Percentiles rank a stretch among this genome's conserved stretches.
Evolutionary conservation across 92 coral and sea anemone species (phyloP).

Genomic region (Paragorgia papillata): DNA sequence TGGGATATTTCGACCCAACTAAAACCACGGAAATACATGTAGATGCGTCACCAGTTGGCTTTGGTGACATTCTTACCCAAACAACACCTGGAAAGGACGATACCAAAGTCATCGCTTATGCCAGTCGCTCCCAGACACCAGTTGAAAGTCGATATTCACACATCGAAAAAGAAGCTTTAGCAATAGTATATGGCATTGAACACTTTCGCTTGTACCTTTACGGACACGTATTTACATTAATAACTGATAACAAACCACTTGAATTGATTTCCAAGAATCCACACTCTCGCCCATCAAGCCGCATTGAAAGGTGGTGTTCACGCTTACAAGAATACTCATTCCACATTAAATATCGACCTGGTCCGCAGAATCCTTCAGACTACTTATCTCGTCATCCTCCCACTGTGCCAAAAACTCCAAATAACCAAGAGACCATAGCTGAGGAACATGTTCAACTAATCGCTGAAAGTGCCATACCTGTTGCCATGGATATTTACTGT

Average conservation of each 20-base stretch:
- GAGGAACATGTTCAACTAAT: constrained; percentile 7
- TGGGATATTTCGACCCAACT: constrained; percentile 57
- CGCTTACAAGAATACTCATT: neutral
- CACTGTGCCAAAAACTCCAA: neutral
- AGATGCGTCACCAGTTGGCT: constrained; percentile 6
- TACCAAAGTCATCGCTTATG: neutral
- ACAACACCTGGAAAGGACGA: neutral
- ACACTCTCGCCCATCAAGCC: neutral
- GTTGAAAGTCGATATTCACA: neutral
- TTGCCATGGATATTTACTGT: neutral
- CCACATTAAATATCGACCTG: constrained; percentile 8
- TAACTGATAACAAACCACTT: constrained; percentile 15
- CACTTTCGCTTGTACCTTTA: constrained; percentile 8
- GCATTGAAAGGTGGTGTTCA: constrained; percentile 5
- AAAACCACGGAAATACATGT: constrained; percentile 24
- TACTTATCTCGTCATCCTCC: constrained; percentile 4
- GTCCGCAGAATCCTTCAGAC: constrained; percentile 7
- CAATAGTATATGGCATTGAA: neutral
- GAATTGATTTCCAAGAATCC: neutral
- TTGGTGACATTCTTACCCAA: constrained; percentile 11
- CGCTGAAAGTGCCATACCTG: neutral
- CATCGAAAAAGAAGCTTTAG: constrained; percentile 12
- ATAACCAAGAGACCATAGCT: neutral
- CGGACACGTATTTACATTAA: constrained; percentile 1
- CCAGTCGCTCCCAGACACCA: neutral